Base-by-base conservation (phyloP, 1,140 invertebrate genomes). In the Antheraea mylitta region DNA sequence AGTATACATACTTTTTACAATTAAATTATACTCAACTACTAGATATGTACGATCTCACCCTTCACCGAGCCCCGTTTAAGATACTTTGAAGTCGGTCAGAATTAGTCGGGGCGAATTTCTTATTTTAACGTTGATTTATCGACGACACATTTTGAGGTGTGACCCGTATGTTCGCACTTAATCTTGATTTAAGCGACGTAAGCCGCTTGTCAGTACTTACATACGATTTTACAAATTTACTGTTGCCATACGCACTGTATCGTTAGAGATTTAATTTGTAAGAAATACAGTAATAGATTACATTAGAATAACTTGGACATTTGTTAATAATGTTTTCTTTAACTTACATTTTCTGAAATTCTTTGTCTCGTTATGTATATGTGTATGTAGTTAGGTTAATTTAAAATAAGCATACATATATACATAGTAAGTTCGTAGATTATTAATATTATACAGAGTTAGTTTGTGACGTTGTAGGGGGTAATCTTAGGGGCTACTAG, bases 171-270 rank as follows among this genome's bases (percentile, higher is more conserved):
- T 68, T 75, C 64, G 74, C 71, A 85, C 80, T 89, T 82, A 87
- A 86, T 88, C 87, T 87, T 88, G 87, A 87, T 87, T 88, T 90
- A 88, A 76, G 77, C 64, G 83, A 81, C 82, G 67, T 78, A 78
- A 76, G 80, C 78, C 74, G 78, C 77, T 78, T 82, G 78, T 82
- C 80, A 68, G 70, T 75, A 53, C 45, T 71, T 69, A 30, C 80
- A 80, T 80, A 84, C 80, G 75, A 79, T 82, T 84, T 82, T 80
- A 30, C 48, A 82, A 82, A 88, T 88, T 86, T 85, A 86, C 79
- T 78, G 80, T 83, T 80, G 72, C 86, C 80, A 83, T 77, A 73
- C 77, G 83, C 78, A 70, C 70, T 78, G 72, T 79, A 79, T 84
- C 77, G 70, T 73, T 64, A 38, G 75, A 66, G 65, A 66, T 59